Percentiles rank a stretch among this genome's conserved stretches.
Evolutionary conservation across 2,888 invertebrate species (phyloP).

Genomic region (Macrosoma leucophasiata): DNA sequence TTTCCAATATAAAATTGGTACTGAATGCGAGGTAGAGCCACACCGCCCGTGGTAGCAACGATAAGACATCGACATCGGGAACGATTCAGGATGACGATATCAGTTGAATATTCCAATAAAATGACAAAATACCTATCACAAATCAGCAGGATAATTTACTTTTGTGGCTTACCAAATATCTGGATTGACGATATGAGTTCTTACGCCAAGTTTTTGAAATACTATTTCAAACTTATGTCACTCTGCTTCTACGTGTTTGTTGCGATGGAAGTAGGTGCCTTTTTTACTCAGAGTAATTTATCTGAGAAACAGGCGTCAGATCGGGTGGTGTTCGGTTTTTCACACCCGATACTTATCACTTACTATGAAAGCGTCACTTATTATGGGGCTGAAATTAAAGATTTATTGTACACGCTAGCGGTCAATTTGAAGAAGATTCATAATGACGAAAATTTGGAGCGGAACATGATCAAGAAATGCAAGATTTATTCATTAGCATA

Average conservation of each 20-base stretch:
- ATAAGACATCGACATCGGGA: too few species aligned
- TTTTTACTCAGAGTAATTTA: slow-evolving; percentile 32
- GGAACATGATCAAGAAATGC: slow-evolving; percentile 36
- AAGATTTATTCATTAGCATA: slow-evolving; percentile 29
- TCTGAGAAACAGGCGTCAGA: slow-evolving; percentile 30
- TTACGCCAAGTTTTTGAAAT: slow-evolving; percentile 22
- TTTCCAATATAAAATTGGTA: too few species aligned
- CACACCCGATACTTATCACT: slow-evolving; percentile 32
- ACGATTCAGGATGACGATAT: too few species aligned
- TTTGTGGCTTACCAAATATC: slow-evolving; percentile 32
- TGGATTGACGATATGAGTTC: slow-evolving; percentile 35
- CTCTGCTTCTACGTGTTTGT: slow-evolving; percentile 27
- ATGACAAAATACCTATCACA: slow-evolving; percentile 14
- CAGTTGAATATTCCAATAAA: too few species aligned
- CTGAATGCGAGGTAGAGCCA: too few species aligned
- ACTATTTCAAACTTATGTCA: slow-evolving; percentile 25
- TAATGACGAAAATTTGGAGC: slow-evolving; percentile 40
- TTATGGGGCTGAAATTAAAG: slow-evolving; percentile 26
- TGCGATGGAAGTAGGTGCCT: slow-evolving; percentile 28
- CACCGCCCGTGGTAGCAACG: too few species aligned
- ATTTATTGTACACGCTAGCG: slow-evolving; percentile 30
- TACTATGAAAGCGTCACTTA: slow-evolving; percentile 27
- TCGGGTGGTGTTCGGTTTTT: slow-evolving; percentile 30
- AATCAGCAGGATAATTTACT: slow-evolving; percentile 14
- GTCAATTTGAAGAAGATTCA: slow-evolving; percentile 32